Evolutionary conservation across 2,113 vertebrate species (phyloP).

Genomic region (Pionites leucogaster): DNA sequence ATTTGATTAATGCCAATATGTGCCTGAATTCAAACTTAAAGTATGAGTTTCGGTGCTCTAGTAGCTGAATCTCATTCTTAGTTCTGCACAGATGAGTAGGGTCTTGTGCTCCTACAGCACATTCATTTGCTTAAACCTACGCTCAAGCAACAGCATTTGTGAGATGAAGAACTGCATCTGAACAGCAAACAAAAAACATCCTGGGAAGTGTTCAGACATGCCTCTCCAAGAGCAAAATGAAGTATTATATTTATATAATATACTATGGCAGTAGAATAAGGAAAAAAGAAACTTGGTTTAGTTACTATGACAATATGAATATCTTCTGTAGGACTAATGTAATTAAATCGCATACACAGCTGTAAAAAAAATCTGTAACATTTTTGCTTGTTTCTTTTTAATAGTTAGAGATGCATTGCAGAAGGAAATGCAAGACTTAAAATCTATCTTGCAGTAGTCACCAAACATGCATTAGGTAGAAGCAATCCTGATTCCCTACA

Average conservation of each 20-base stretch:
- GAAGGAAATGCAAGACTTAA: neutral
- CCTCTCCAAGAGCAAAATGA: neutral
- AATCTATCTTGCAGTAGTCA: neutral
- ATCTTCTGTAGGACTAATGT: neutral
- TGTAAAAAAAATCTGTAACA: neutral
- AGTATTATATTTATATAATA: neutral
- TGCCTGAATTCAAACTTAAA: neutral
- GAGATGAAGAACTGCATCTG: neutral
- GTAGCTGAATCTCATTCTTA: neutral
- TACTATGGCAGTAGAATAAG: neutral
- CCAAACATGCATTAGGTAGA: neutral
- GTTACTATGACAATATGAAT: constrained; percentile 24
- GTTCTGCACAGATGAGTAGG: neutral
- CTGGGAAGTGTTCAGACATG: neutral
- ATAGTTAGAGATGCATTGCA: neutral
- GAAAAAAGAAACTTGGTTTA: neutral
- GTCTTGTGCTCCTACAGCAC: neutral
- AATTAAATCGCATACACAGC: neutral
- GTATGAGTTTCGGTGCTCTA: neutral
- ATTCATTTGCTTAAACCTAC: neutral
- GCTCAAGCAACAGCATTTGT: neutral
- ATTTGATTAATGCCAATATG: neutral
- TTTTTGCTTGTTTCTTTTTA: neutral
- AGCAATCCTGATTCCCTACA: neutral
- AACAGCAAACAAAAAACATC: neutral